Conservation (phyloP, 2,113 vertebrate species). For the Apteryx owenii region DNA sequence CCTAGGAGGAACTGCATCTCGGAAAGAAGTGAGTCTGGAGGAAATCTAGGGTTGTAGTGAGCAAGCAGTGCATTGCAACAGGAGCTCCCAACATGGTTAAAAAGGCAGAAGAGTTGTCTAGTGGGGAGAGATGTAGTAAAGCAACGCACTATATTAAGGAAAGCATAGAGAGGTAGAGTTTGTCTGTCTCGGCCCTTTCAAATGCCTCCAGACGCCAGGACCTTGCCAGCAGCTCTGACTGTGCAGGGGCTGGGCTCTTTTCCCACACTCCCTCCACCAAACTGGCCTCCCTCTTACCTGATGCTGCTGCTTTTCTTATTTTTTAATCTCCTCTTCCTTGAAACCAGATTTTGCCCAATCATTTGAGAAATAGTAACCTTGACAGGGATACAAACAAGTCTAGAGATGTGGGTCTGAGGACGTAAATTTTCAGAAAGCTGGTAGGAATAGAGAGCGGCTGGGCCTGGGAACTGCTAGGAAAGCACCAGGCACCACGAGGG, state of each 20-base stretch:
- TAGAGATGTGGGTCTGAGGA: not conserved
- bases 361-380: not conserved
- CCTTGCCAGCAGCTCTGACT: not conserved
- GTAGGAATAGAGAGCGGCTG: not conserved
- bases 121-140: not conserved
- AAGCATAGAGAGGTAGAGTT: not conserved
- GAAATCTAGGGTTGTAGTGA: not conserved
- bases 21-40: not conserved
- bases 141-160: not conserved
- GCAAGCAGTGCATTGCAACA: not conserved
- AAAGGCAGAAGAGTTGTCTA: not conserved
- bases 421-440: not conserved
- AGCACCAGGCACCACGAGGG: not conserved
- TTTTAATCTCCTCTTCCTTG: not conserved
- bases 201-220: not conserved
- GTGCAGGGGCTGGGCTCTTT: not conserved
- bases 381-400: not conserved
- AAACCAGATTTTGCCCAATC: not conserved
- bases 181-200: not conserved
- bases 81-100: not conserved
- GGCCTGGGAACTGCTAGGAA: rapidly evolving
- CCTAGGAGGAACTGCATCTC: not conserved
- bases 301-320: not conserved
- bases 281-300: not conserved
- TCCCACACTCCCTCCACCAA: not conserved